Base-by-base conservation (phyloP, 2,797 vertebrate species). In the Salarias fasciatus region DNA sequence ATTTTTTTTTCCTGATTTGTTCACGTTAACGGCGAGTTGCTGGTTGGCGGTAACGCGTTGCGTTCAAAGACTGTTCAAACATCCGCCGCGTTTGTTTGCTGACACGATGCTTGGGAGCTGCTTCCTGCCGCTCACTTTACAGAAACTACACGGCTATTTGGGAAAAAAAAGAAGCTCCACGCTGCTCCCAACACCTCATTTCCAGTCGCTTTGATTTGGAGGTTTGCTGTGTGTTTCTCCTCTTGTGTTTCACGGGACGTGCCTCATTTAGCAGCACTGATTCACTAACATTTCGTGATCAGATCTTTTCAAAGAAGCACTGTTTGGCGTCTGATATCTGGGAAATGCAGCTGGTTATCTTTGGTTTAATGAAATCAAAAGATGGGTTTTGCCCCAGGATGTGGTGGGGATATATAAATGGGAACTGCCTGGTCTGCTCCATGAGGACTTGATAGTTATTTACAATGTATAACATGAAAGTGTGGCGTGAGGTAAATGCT, bases 31-130 rank as follows among this genome's bases (percentile, higher is more conserved):
- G 33, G 14, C 8, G 10, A 41, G 8, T 43, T 44, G 33, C 9
- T 38, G 11, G 58, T 28, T 28, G 61, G 61, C 49, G 52, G 62
- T 29, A 15, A 61, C 56, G 5, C 3, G 59, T 50, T 53, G 6
- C 65, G 56, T 72, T 69, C 11, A 5, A 47, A 40, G 11, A 33
- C 50, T 9, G 0, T 41, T 59, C 53, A 72, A 65, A 78, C 70
- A 53, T 55, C 62, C 53, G 43, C 45, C 48, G 2, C 8, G 48
- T 62, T 6, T 35, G 33, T 35, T 35, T 35, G 33, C 9, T 35
- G 33, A 35, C 33, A 35, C 33, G 33, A 35, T 35, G 33, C 33
- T n/a, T 6, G 9, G 6, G 33, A 35, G 33, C 33, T 9, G 33
- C 33, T 35, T 35, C 33, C 33, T 35, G 13, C 1, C 18, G 13